Conservation (phyloP, 2,113 vertebrate genomes). For the Eulemur macaco region DNA sequence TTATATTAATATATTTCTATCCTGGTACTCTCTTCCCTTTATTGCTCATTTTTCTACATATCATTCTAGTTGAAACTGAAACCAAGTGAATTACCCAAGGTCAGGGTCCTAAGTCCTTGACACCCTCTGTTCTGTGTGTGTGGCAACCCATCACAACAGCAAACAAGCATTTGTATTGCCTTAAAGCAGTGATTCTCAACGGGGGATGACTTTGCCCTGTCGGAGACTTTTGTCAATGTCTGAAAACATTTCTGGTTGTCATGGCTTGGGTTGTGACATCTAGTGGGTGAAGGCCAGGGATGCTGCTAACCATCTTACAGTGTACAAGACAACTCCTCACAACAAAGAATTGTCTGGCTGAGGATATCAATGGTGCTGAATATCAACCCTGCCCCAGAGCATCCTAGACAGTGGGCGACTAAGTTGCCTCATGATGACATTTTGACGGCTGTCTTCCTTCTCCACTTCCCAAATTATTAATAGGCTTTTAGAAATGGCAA, state of each 20-base stretch:
- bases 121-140: neutral
- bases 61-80: neutral
- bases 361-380: neutral
- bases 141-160: too few relatives aligned
- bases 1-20: neutral
- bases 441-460: neutral
- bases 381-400: neutral
- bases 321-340: neutral
- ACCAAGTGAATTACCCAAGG: neutral
- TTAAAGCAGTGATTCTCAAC: neutral
- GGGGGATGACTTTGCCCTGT: neutral
- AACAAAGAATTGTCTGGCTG: neutral
- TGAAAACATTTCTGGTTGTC: neutral
- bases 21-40: neutral
- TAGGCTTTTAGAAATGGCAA: neutral
- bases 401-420: neutral
- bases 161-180: neutral
- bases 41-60: neutral
- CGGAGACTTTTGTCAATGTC: neutral
- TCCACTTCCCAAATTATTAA: neutral
- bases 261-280: neutral
- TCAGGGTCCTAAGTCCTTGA: too few relatives aligned
- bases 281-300: neutral
- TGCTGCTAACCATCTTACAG: neutral
- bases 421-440: neutral